A percentile compares a stretch with the other conserved stretches of the same genome.
Evolutionary conservation across 2,797 vertebrate species (phyloP).

Genomic region (Hippopotamyrus pictus): DNA sequence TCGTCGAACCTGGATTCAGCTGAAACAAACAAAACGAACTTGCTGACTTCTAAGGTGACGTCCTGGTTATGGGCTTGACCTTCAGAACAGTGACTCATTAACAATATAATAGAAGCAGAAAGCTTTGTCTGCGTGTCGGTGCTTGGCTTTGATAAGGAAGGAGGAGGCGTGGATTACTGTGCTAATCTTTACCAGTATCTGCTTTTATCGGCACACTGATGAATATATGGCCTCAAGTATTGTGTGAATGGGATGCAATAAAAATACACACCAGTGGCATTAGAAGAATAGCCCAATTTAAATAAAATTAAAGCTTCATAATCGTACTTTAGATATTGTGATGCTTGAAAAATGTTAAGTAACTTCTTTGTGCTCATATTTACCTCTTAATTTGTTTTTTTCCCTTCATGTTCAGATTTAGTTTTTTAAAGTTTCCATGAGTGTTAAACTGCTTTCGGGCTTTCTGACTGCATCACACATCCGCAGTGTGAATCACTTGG

Average conservation of each 20-base stretch:
- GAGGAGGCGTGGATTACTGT: background rate
- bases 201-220: background rate
- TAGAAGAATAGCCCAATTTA: background rate
- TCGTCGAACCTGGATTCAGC: conserved; percentile 6
- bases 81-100: conserved; percentile 30
- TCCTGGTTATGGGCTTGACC: background rate
- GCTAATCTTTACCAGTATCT: background rate
- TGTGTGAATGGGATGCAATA: background rate
- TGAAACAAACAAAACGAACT: conserved; percentile 19
- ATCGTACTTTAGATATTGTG: background rate
- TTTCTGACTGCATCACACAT: background rate
- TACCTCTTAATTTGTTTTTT: background rate
- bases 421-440: background rate
- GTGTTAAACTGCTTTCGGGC: background rate
- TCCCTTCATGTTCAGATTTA: background rate
- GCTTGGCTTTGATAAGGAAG: background rate
- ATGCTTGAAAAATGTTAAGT: background rate
- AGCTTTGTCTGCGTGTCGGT: background rate
- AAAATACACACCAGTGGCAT: background rate
- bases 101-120: background rate
- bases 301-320: background rate
- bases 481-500: background rate
- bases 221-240: background rate
- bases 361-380: background rate
- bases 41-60: background rate